Base-by-base conservation (phyloP, 2,113 vertebrate species). In the Prolemur simus region DNA sequence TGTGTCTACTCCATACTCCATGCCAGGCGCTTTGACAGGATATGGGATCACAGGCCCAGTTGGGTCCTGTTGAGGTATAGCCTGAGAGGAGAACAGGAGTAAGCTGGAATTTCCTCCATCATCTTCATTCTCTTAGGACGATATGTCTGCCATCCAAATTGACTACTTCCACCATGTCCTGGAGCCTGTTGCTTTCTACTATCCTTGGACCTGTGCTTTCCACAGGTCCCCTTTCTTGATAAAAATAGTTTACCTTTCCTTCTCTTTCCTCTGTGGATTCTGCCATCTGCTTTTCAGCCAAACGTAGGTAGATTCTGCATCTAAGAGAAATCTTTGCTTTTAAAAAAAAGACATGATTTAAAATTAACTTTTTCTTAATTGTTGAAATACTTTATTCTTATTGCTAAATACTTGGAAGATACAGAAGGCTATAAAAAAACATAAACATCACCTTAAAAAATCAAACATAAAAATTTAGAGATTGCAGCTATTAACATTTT, bases 301-400 rank as follows among this genome's bases (percentile, higher is more conserved):
- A 86, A 81, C 4, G 27, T 69, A 83, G 42, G 68, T 96, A 83
- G 45, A 76, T 86, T 37, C 42, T 92, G 6, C 39, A 92, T 94
- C 63, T 97, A 58, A 86, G 94, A 85, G 73, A 89, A 82, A 82
- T 86, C 71, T 68, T 92, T 89, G 42, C 47, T 94, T 87, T 93
- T 6, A 45, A 52, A 39, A 84, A 82, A 77, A 80, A 82, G 32
- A 63, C 58, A 90, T 42, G 27, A 45, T 83, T 95, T 56, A 71
- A 87, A 76, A 84, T 56, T 64, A 74, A 21, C 73, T 73, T 91
- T 80, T 93, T 88, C 52, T n/a, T 78, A 94, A 66, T 85, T 93
- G n/a, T 93, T 92, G 54, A 80, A 91, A 91, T 94, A 86, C n/a
- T 81, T 85, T 56, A 58, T 73, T 39, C 23, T 96, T 91, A 88